Percentiles rank a stretch among this genome's conserved stretches.
phyloP scores from a whole-genome alignment of 2,888 invertebrate genomes.

The Clusia tigrina region DNA sequence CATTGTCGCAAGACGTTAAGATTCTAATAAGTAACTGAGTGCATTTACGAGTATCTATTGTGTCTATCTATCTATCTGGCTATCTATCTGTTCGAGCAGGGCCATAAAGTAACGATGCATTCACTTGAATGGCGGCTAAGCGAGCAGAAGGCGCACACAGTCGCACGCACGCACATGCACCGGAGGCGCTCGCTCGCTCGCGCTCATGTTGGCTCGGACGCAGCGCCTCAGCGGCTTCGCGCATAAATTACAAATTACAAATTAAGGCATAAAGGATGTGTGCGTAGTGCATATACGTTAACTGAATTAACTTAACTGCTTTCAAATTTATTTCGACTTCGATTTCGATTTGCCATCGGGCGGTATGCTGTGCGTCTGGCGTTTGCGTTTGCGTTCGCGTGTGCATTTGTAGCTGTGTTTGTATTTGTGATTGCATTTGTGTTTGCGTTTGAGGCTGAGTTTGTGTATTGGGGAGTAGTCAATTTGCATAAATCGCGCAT shows the following conservation, averaged over 20 bases:
- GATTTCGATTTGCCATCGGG: too few relatives aligned
- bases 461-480: too few relatives aligned
- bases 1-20: constrained; percentile 55
- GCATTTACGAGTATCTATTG: not conserved
- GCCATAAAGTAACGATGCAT: constrained; percentile 5
- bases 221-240: too few relatives aligned
- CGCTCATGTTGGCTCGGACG: not conserved
- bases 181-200: not conserved
- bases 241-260: not conserved
- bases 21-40: constrained; percentile 38
- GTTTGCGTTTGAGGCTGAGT: too few relatives aligned
- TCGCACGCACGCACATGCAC: not conserved
- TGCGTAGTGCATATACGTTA: too few relatives aligned
- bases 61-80: constrained; percentile 3
- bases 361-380: too few relatives aligned
- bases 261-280: not conserved
- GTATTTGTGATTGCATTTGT: too few relatives aligned
- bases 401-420: too few relatives aligned
- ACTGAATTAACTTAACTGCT: too few relatives aligned
- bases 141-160: not conserved
- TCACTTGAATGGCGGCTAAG: not conserved
- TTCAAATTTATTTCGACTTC: too few relatives aligned
- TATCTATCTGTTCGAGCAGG: not conserved
- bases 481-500: too few relatives aligned
- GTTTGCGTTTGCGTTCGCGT: too few relatives aligned